phyloP scores from a whole-genome alignment of 2,888 invertebrate species.

The Epinotia brunnichana region DNA sequence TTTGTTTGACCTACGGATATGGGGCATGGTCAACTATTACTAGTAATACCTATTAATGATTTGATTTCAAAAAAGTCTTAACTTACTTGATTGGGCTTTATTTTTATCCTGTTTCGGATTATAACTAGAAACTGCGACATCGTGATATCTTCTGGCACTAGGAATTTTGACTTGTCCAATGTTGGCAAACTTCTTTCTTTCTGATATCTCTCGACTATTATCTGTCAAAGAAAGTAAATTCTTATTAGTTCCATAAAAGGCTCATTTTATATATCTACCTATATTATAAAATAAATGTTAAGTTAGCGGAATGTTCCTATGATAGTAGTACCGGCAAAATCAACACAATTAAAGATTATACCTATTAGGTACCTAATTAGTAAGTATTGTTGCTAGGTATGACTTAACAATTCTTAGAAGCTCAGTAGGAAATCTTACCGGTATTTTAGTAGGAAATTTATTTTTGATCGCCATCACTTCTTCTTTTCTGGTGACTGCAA shows the following conservation, averaged over 20 bases:
- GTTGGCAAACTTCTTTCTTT: slow-evolving; percentile 90
- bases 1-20: slow-evolving; percentile 16
- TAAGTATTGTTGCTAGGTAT: background rate
- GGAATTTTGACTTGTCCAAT: slow-evolving; percentile 92
- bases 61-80: slow-evolving; percentile 1
- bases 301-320: background rate
- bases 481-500: slow-evolving; percentile 87
- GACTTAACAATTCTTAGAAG: background rate
- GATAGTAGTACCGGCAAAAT: background rate
- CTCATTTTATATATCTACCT: background rate
- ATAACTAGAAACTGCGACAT: slow-evolving; percentile 95
- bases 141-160: slow-evolving; percentile 94
- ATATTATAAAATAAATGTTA: background rate
- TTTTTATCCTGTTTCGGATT: slow-evolving; percentile 83
- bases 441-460: slow-evolving; percentile 92
- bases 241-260: background rate
- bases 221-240: slow-evolving; percentile 74
- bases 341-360: background rate
- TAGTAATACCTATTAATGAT: background rate
- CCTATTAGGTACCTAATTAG: too few relatives aligned
- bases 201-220: slow-evolving; percentile 91
- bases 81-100: slow-evolving; percentile 86
- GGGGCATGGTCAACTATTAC: slow-evolving; percentile 21
- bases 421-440: slow-evolving; percentile 81
- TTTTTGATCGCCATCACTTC: slow-evolving; percentile 90